Base-by-base conservation (phyloP, 1,140 invertebrate species). In the Zophobas atratus region DNA sequence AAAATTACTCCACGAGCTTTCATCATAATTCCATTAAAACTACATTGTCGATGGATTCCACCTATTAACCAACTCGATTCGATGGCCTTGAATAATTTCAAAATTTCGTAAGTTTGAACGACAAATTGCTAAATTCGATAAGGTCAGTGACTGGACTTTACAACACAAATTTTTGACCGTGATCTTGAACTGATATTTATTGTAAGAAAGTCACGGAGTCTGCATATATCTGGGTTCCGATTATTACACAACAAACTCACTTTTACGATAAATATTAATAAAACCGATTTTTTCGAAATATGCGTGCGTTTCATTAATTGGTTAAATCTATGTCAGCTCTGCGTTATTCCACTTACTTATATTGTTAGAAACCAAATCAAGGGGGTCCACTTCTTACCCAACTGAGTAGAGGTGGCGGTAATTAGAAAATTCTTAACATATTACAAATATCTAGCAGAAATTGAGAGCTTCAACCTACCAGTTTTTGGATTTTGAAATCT, bases 101-200 rank as follows among this genome's bases (percentile, higher is more conserved):
- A n/a, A 51, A 6, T 51, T 51, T 51, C 49, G n/a, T 20, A 51
- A 51, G 6, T 51, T 51, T 51, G 0, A 51, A 51, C 20, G 49
- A 20, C 49, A n/a, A 46, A 57, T 57, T 57, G 33, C 32, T 35
- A 57, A 57, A 57, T 57, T 57, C 34, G 1, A 57, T 57, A 57
- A 57, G 55, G 55, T 57, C 55, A 57, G 32, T 57, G 55, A 32
- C 39, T 43, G n/a, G 49, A 51, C 4, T 51, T 51, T 67, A 32
- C 8, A 63, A 63, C 36, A 38, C 6, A 39, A 38, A n/a, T 39
- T 67, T 67, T 3, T 46, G 60, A 67, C 60, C 60, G 5, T 67
- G 60, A 67, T 67, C 60, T 67, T 67, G 60, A 67, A 67, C 60
- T 67, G 60, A 41, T 43, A 67, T 57, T 48, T 2, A 51, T 6